Percentiles rank a stretch among this genome's conserved stretches.
These are phyloP conservation scores for Eucera pruinosa DNA, from an alignment of 2,888 invertebrate genomes.

Conservation along the genomic window DNA sequence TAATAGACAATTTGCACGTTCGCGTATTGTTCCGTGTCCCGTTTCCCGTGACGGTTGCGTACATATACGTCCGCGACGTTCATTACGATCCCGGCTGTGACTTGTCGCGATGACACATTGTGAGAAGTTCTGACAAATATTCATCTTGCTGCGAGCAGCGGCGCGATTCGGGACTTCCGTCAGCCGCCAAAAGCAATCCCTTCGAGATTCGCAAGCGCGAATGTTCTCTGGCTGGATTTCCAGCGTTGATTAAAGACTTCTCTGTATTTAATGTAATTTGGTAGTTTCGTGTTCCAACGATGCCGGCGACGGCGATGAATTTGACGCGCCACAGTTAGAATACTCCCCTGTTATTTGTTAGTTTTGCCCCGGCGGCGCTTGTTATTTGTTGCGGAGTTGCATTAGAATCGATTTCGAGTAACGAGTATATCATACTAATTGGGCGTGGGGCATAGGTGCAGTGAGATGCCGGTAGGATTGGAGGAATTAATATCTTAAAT, in stretches of 20 bases:
- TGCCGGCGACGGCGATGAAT: constrained; percentile 16
- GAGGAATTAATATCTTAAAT: neutral
- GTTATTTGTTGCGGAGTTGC: constrained; percentile 14
- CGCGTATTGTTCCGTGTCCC: constrained; percentile 48
- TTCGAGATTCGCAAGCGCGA: constrained; percentile 39
- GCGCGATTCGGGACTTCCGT: constrained; percentile 44
- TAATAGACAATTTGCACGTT: constrained; percentile 45
- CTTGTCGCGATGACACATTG: constrained; percentile 68
- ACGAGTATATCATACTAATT: constrained; percentile 18
- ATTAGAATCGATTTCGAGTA: constrained; percentile 5
- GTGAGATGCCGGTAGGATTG: neutral
- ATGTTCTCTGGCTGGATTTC: constrained; percentile 31
- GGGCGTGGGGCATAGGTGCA: neutral
- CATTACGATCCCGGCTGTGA: constrained; percentile 68
- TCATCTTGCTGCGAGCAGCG: constrained; percentile 48
- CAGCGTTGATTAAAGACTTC: constrained; percentile 56
- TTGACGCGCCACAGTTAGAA: constrained; percentile 4
- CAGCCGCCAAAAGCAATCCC: constrained; percentile 37
- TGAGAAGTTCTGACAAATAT: constrained; percentile 73
- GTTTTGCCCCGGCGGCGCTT: constrained; percentile 1
- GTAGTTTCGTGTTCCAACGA: constrained; percentile 32
- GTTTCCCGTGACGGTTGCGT: constrained; percentile 28
- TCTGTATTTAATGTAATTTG: constrained; percentile 50
- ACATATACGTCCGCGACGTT: constrained; percentile 48
- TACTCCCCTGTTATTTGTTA: constrained; percentile 24